phyloP scores from a whole-genome alignment of 2,113 vertebrate species.

The Antennarius striatus region DNA sequence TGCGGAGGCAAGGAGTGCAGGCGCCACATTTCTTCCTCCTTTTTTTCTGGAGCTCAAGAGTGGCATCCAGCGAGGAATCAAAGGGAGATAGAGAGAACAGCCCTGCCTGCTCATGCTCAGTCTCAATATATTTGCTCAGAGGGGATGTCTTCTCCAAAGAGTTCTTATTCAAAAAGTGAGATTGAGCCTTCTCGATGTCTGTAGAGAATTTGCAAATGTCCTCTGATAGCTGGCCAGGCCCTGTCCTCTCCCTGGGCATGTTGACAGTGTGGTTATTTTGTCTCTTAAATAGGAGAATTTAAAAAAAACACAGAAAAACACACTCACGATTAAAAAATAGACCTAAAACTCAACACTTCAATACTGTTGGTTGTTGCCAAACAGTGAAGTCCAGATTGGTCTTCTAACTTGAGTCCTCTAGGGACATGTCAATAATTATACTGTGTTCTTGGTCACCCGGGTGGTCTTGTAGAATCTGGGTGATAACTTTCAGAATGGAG shows the following conservation, averaged over 20 bases:
- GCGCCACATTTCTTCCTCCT: conserved; percentile 86
- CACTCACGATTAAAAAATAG: conserved; percentile 4
- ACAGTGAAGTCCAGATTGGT: conserved; percentile 5
- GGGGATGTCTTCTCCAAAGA: conserved; percentile 62
- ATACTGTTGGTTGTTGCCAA: background rate
- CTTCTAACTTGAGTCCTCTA: conserved; percentile 3
- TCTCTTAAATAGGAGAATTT: background rate
- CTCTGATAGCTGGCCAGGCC: conserved; percentile 31
- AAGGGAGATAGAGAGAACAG: conserved; percentile 64
- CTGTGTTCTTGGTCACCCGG: conserved; percentile 28
- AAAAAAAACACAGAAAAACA: background rate
- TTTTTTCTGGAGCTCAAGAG: conserved; percentile 71
- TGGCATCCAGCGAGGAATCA: conserved; percentile 44
- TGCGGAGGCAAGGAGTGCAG: conserved; percentile 84
- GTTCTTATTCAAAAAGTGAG: conserved; percentile 40
- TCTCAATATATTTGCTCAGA: conserved; percentile 75
- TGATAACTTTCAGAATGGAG: conserved; percentile 26
- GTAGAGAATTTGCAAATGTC: conserved; percentile 64
- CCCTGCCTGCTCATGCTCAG: conserved; percentile 75
- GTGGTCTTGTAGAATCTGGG: conserved; percentile 22
- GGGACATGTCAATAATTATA: background rate
- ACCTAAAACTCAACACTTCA: conserved; percentile 14
- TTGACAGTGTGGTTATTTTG: conserved; percentile 15
- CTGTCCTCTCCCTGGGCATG: conserved; percentile 64
- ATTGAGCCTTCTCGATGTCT: conserved; percentile 57